These are phyloP conservation scores for Lasioglossum oenotherae DNA, from an alignment of 2,888 invertebrate species.

Conservation along the genomic window DNA sequence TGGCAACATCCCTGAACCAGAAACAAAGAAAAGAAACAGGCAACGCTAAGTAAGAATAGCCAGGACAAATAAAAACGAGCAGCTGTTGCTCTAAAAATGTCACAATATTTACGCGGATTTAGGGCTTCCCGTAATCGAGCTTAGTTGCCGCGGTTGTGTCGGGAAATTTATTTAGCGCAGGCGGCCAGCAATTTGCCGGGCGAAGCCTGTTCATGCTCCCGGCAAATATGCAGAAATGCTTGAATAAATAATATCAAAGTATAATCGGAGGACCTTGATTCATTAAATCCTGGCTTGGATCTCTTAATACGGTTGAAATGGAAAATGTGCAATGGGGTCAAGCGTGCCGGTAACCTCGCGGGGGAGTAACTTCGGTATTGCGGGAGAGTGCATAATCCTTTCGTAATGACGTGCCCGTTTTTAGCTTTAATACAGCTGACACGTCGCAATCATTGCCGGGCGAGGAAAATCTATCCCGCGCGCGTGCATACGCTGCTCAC, in stretches of 20 bases:
- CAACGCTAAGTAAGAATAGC: background rate
- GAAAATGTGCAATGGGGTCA: conserved; percentile 70
- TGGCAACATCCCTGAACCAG: background rate
- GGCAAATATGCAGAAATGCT: conserved; percentile 30
- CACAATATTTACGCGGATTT: conserved; percentile 35
- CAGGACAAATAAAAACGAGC: background rate
- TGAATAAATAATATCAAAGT: conserved; percentile 71
- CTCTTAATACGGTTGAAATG: conserved; percentile 70
- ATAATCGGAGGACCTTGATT: conserved; percentile 54
- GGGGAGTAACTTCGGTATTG: conserved; percentile 61
- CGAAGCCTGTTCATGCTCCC: conserved; percentile 32
- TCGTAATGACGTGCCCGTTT: conserved; percentile 75
- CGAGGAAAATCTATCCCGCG: conserved; percentile 20
- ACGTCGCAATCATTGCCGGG: conserved; percentile 48
- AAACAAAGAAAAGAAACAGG: background rate
- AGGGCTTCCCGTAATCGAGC: conserved; percentile 18
- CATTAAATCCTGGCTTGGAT: conserved; percentile 72
- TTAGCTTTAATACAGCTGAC: conserved; percentile 74
- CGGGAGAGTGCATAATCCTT: conserved; percentile 71
- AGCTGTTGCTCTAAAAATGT: background rate
- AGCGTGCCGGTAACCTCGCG: conserved; percentile 45
- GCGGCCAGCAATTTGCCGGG: conserved; percentile 26
- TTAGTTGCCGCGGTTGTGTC: conserved; percentile 22
- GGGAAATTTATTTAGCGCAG: conserved; percentile 30
- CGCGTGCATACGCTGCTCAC: conserved; percentile 14